Conservation (phyloP, 2,113 vertebrate genomes). For the Heterotis niloticus region DNA sequence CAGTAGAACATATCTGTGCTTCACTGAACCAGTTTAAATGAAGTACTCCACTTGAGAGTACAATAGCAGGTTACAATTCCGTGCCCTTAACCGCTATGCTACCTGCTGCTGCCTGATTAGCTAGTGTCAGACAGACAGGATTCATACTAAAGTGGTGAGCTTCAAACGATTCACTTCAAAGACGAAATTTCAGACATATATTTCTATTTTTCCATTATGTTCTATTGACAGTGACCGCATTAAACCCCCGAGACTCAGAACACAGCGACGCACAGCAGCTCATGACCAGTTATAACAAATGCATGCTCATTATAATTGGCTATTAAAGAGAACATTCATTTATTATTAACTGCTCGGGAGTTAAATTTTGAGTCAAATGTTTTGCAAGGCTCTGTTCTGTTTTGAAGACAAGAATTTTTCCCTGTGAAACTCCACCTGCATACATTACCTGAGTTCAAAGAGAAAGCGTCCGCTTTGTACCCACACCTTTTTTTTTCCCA, state of each 20-base stretch:
- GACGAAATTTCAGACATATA: not conserved
- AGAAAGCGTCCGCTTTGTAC: slow-evolving; percentile 6
- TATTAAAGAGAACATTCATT: not conserved
- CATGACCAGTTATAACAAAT: not conserved
- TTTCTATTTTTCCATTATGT: not conserved
- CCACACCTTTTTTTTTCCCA: not conserved
- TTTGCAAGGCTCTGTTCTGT: not conserved
- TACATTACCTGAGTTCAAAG: slow-evolving; percentile 14
- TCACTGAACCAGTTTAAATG: no score
- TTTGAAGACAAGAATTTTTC: not conserved
- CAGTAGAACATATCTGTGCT: no score
- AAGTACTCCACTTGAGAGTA: no score
- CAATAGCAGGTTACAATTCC: not conserved
- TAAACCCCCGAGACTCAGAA: not conserved
- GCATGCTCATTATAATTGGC: not conserved
- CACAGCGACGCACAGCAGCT: not conserved
- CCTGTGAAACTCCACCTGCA: slow-evolving; percentile 1
- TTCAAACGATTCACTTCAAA: not conserved
- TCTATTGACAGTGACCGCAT: not conserved
- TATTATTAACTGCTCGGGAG: not conserved
- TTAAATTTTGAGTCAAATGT: slow-evolving; percentile 1
- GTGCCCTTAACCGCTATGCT: not conserved
- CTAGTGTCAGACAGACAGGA: not conserved
- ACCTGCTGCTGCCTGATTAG: not conserved
- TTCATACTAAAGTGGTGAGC: not conserved